A percentile compares a stretch with the other conserved stretches of the same genome.
phyloP scores from a whole-genome alignment of 2,888 invertebrate genomes.

The Drosophila longiperda region DNA sequence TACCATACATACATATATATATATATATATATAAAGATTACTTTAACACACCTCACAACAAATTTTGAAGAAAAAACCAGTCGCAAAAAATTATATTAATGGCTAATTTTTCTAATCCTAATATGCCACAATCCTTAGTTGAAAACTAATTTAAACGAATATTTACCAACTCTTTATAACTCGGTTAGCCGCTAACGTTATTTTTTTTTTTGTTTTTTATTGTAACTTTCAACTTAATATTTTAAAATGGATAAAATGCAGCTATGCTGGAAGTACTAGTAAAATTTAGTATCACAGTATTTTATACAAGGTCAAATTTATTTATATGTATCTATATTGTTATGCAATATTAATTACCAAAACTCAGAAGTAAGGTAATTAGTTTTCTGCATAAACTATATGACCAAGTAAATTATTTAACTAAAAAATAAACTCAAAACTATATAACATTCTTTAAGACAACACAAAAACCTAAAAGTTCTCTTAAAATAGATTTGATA shows the following conservation, averaged over 20 bases:
- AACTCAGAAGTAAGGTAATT: conserved; percentile 13
- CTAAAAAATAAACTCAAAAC: not conserved
- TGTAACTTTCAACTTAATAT: conserved; percentile 79
- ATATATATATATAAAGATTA: conserved; percentile 25
- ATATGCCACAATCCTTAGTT: conserved; percentile 14
- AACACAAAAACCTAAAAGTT: not conserved
- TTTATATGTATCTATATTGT: conserved; percentile 53
- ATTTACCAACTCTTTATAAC: conserved; percentile 12
- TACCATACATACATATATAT: conserved; percentile 28
- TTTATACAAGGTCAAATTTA: conserved; percentile 84
- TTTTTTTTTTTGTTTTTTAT: conserved; percentile 19
- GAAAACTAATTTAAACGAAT: conserved; percentile 19
- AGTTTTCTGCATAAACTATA: not conserved
- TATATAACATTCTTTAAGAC: not conserved
- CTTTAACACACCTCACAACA: conserved; percentile 5
- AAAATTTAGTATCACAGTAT: conserved; percentile 86
- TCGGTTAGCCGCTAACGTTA: conserved; percentile 8
- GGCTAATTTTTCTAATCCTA: conserved; percentile 7
- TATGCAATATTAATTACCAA: conserved; percentile 33
- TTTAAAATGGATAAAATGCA: conserved; percentile 85
- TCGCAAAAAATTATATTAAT: conserved; percentile 7
- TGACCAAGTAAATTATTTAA: not conserved
- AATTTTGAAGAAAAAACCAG: conserved; percentile 10
- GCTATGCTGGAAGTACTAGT: conserved; percentile 86
- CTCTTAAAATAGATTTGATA: not conserved